phyloP scores from a whole-genome alignment of 2,113 vertebrate species.

The Tympanuchus pallidicinctus region DNA sequence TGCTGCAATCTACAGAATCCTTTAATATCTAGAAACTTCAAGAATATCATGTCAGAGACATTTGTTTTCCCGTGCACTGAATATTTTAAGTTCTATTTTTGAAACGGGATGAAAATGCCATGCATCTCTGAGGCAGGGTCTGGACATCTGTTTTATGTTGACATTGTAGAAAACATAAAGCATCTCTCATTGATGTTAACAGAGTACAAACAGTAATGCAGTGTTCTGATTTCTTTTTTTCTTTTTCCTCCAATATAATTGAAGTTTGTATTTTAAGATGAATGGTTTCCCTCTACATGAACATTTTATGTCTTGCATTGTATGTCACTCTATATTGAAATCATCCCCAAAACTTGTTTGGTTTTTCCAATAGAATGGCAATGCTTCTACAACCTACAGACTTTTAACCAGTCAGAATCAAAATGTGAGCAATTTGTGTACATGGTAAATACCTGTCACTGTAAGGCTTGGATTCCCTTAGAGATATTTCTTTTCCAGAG shows the following conservation, averaged over 20 bases:
- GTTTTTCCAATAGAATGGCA: not conserved
- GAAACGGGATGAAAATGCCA: not conserved
- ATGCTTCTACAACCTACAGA: not conserved
- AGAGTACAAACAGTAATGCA: not conserved
- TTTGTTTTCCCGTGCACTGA: slow-evolving; percentile 2
- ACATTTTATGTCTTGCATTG: not conserved
- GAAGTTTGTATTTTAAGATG: not conserved
- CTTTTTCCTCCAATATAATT: not conserved
- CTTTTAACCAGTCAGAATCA: not conserved
- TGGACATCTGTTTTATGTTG: slow-evolving; percentile 45
- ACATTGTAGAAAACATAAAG: slow-evolving; percentile 31
- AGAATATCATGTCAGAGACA: not conserved
- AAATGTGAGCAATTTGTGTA: not conserved
- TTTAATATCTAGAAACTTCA: not conserved
- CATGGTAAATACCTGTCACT: not conserved
- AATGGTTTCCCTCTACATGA: not conserved
- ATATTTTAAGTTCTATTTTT: slow-evolving; percentile 21
- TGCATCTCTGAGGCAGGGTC: slow-evolving; percentile 5
- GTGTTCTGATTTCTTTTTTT: not conserved
- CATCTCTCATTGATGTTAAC: not conserved
- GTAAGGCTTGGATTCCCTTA: not conserved
- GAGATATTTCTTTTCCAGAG: slow-evolving; percentile 5
- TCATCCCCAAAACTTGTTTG: not conserved
- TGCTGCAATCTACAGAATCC: not conserved
- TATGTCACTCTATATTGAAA: not conserved